phyloP scores from a whole-genome alignment of 2,797 vertebrate species.

The Schizothorax lantsangensis region DNA sequence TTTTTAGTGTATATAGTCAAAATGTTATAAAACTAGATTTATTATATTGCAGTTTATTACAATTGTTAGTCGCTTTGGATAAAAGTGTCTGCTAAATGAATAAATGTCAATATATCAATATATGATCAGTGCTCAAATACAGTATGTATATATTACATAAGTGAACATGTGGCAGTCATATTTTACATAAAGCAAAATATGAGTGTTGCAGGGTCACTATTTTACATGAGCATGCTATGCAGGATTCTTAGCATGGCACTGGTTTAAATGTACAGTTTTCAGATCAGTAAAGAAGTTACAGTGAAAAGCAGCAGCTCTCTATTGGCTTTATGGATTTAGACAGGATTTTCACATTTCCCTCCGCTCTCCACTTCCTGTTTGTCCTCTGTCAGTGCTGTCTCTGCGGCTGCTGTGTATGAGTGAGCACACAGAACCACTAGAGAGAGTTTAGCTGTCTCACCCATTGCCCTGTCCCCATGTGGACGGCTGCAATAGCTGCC shows the following conservation, averaged over 20 bases:
- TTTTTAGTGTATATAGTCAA: too few relatives aligned
- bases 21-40: too few relatives aligned
- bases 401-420: conserved; percentile 43
- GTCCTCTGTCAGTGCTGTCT: conserved; percentile 51
- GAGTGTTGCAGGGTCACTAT: too few relatives aligned
- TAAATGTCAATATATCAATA: too few relatives aligned
- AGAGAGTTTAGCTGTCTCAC: conserved; percentile 75
- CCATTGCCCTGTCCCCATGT: conserved; percentile 78
- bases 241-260: neutral
- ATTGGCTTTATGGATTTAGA: neutral
- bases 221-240: neutral
- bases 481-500: conserved; percentile 74
- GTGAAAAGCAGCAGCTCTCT: neutral
- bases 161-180: too few relatives aligned
- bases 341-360: neutral
- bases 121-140: too few relatives aligned
- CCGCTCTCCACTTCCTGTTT: conserved; percentile 24
- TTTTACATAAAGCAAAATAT: too few relatives aligned
- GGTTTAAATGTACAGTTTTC: neutral
- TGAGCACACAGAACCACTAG: conserved; percentile 53
- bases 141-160: too few relatives aligned
- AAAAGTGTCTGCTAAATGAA: too few relatives aligned
- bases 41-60: too few relatives aligned
- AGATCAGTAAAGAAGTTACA: neutral
- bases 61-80: too few relatives aligned